Evolutionary conservation across 2,797 vertebrate species (phyloP).

Genomic region (Siniperca scherzeri): DNA sequence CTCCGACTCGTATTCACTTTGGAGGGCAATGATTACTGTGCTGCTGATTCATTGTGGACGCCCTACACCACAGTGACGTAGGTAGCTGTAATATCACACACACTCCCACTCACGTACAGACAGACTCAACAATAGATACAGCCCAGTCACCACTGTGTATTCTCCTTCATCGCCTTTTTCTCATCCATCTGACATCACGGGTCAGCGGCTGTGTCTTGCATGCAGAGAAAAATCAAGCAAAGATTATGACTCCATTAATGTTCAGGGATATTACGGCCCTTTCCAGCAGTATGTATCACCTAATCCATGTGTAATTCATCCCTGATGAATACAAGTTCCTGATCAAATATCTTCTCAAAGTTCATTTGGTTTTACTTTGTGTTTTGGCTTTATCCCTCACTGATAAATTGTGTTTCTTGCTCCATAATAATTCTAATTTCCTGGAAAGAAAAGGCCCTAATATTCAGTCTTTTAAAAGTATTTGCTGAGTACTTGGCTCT

Average conservation of each 20-base stretch:
- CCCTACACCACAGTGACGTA: slow-evolving; percentile 46
- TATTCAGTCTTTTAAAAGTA: slow-evolving; percentile 49
- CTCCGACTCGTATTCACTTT: slow-evolving; percentile 31
- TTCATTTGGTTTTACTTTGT: slow-evolving; percentile 59
- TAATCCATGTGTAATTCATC: slow-evolving; percentile 52
- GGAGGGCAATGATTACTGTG: slow-evolving; percentile 29
- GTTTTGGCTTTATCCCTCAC: slow-evolving; percentile 46
- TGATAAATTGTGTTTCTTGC: slow-evolving; percentile 52
- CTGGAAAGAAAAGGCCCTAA: slow-evolving; percentile 50
- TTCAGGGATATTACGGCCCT: slow-evolving; percentile 24
- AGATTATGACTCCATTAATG: slow-evolving; percentile 39
- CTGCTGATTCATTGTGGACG: slow-evolving; percentile 52
- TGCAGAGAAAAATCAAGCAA: slow-evolving; percentile 37
- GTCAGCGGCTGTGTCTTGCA: slow-evolving; percentile 30
- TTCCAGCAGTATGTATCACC: slow-evolving; percentile 44
- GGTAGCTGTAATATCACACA: slow-evolving; percentile 19
- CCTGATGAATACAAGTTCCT: slow-evolving; percentile 55
- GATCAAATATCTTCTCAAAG: slow-evolving; percentile 55
- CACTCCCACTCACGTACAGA: slow-evolving; percentile 2
- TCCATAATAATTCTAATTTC: slow-evolving; percentile 60
- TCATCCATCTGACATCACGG: slow-evolving; percentile 42
- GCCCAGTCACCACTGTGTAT: slow-evolving; percentile 12
- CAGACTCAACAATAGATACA: slow-evolving; percentile 8
- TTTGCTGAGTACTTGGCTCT: slow-evolving; percentile 56
- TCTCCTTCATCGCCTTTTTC: slow-evolving; percentile 38